phyloP scores from a whole-genome alignment of 2,797 vertebrate genomes.

The Aplochiton taeniatus region DNA sequence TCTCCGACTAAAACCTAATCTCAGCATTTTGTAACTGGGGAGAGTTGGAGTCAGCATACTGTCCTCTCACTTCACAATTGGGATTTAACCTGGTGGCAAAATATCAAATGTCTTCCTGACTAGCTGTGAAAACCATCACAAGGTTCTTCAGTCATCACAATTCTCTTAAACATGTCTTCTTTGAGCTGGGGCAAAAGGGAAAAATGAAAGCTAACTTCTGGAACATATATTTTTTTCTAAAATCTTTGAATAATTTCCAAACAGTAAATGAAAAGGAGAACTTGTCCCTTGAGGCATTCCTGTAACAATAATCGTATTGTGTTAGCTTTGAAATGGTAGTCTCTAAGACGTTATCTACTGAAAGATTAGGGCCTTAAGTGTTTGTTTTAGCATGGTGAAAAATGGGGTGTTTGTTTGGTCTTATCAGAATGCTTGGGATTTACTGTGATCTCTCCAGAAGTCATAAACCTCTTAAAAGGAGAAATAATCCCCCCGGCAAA shows the following conservation, averaged over 20 bases:
- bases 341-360: slow-evolving; percentile 44
- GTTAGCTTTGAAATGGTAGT: slow-evolving; percentile 58
- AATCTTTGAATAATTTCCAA: slow-evolving; percentile 13
- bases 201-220: slow-evolving; percentile 1
- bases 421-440: slow-evolving; percentile 55
- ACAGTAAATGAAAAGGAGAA: slow-evolving; percentile 19
- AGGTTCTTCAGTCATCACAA: too few relatives aligned
- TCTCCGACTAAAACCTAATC: slow-evolving; percentile 42
- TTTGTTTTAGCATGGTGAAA: slow-evolving; percentile 57
- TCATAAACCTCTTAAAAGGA: slow-evolving; percentile 45
- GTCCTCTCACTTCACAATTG: background rate
- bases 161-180: too few relatives aligned
- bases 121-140: too few relatives aligned
- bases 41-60: background rate
- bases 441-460: slow-evolving; percentile 52
- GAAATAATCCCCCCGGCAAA: slow-evolving; percentile 37
- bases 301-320: slow-evolving; percentile 34
- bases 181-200: too few relatives aligned
- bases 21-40: slow-evolving; percentile 35
- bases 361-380: slow-evolving; percentile 49
- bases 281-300: slow-evolving; percentile 23
- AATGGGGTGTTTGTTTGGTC: slow-evolving; percentile 54
- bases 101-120: too few relatives aligned
- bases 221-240: slow-evolving; percentile 40
- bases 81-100: too few relatives aligned